These are phyloP conservation scores for Eidolon dupreanum DNA, from an alignment of 2,797 vertebrate genomes.

Conservation along the genomic window DNA sequence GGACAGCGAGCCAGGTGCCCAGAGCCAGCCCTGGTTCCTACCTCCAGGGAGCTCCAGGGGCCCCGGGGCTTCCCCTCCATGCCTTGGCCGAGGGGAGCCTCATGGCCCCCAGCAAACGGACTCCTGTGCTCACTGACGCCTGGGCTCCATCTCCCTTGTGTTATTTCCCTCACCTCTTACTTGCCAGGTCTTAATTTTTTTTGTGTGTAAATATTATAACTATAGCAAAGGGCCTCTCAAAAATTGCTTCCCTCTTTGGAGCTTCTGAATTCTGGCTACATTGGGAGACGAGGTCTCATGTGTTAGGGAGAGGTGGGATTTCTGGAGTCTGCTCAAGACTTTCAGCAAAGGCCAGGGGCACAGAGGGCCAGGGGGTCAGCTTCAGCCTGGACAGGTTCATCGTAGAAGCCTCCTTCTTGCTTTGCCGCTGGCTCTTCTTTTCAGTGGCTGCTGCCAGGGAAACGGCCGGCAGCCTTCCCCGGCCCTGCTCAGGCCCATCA, in stretches of 20 bases:
- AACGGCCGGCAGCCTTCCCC: background rate
- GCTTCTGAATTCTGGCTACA: background rate
- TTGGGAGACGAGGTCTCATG: background rate
- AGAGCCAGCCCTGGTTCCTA: rapidly evolving
- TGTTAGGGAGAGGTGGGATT: background rate
- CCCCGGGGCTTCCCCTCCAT: background rate
- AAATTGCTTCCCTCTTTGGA: background rate
- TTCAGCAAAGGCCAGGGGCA: background rate
- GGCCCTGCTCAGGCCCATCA: background rate
- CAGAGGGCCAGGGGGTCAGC: background rate
- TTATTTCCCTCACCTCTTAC: background rate
- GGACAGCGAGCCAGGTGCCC: background rate
- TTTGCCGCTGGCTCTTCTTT: background rate
- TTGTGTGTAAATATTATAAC: background rate
- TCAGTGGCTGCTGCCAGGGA: background rate
- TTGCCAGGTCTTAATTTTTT: background rate
- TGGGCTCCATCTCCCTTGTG: background rate
- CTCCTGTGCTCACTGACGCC: background rate
- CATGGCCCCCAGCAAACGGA: too few species aligned
- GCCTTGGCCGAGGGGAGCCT: background rate
- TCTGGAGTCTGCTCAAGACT: background rate
- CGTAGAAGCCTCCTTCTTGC: background rate
- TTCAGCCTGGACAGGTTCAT: background rate
- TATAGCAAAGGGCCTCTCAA: background rate
- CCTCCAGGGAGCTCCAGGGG: background rate